Evolutionary conservation across 2,797 vertebrate genomes (phyloP), one percentile per base, ranked within the genome.

Genomic region (Oreortyx pictus): DNA sequence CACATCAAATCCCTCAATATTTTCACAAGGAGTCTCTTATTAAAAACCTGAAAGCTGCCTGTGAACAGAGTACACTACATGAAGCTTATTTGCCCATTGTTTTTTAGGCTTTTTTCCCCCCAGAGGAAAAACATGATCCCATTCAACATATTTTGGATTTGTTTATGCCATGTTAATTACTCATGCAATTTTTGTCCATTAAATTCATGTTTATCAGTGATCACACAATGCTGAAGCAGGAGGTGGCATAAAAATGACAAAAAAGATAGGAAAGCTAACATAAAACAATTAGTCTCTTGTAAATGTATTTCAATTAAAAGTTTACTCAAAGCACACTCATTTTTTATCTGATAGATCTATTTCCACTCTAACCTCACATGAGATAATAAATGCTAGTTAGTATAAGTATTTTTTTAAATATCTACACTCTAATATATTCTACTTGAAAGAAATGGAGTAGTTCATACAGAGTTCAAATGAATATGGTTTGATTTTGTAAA

Each of bases 401-500:
- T 62, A 25, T 56, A 86, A 83, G 59, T 68, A 67, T 68, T 82
- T 88, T 92, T 90, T 89, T 89, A 90, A 84, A 83, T 95, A 86
- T 83, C 86, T 94, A 41, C 86, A 88, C 61, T 95, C 76, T 95
- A 95, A 93, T 89, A 73, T 62, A 75, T 82, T 76, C 82, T 76
- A 14, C 85, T 93, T 96, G 94, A 97, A 96, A 93, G 82, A 37
- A 81, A 90, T 68, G 17, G 73, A 95, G 88, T 82, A 84, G 95
- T 96, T 96, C 95, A 96, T 75, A 82, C 57, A 76, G 47, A 96
- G 96, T 96, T 97, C 94, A 97, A 95, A 96, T 82, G 61, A 87
- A 91, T 89, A 71, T 18, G 41, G 78, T 91, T 84, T 96, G 89
- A 95, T 95, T 96, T 96, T 83, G 70, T 23, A 92, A 59, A 78